Evolutionary conservation across 2,113 vertebrate species (phyloP).

Genomic region (Carassius auratus): DNA sequence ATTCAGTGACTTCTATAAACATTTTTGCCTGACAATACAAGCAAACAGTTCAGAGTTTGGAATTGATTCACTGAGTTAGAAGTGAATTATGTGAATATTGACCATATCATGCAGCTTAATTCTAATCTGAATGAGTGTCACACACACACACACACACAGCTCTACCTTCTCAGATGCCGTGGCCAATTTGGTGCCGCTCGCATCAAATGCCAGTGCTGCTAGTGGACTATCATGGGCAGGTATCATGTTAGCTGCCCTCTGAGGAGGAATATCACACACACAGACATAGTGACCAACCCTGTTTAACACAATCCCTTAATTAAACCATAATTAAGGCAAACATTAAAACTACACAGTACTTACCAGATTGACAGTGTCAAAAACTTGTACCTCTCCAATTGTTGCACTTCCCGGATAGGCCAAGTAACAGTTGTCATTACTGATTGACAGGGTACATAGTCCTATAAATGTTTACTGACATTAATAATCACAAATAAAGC

Average conservation of each 20-base stretch:
- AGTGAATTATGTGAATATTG: no score
- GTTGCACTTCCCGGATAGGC: slow-evolving; percentile 96
- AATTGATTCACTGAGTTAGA: no score
- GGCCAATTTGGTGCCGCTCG: slow-evolving; percentile 94
- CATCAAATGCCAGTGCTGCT: slow-evolving; percentile 93
- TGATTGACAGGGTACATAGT: slow-evolving; percentile 93
- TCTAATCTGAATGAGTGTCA: background rate
- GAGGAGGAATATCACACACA: slow-evolving; percentile 25
- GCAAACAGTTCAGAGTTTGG: no score
- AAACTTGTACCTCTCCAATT: slow-evolving; percentile 98
- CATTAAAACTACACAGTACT: slow-evolving; percentile 49
- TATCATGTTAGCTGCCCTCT: slow-evolving; percentile 99
- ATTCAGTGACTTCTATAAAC: no score
- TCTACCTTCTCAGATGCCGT: slow-evolving; percentile 97
- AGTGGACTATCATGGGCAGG: slow-evolving; percentile 97
- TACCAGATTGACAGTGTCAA: slow-evolving; percentile 98
- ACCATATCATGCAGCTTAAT: no score
- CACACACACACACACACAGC: no score
- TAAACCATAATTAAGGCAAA: background rate
- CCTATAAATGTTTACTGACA: slow-evolving; percentile 58
- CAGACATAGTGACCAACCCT: background rate
- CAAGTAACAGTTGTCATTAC: slow-evolving; percentile 97
- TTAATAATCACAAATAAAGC: background rate
- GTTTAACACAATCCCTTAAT: background rate
- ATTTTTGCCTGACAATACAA: no score